Conservation (phyloP, 2,797 vertebrate genomes). For the Melanogrammus aeglefinus region DNA sequence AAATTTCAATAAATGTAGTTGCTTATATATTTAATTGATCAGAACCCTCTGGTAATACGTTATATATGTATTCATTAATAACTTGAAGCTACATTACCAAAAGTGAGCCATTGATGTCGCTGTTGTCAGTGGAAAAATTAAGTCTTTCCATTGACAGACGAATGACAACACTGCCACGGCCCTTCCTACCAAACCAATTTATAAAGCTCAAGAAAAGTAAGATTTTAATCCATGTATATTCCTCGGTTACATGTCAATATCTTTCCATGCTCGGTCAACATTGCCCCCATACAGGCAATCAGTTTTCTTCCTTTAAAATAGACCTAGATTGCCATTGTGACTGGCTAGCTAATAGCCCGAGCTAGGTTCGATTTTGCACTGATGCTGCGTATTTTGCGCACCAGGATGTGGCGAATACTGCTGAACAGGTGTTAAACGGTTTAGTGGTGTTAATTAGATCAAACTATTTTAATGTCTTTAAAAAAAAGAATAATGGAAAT, state of each 20-base stretch:
- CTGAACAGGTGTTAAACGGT: not conserved
- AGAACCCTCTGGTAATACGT: not conserved
- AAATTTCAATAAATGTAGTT: not conserved
- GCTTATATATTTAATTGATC: not conserved
- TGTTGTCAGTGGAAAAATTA: not conserved
- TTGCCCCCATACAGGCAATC: not conserved
- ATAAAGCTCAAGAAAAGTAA: conserved; percentile 57
- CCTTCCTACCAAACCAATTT: conserved; percentile 29
- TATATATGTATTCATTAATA: not conserved
- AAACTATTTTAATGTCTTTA: not conserved
- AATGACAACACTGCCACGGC: conserved; percentile 55
- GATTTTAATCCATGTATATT: conserved; percentile 1
- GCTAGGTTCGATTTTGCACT: conserved; percentile 50
- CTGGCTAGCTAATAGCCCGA: conserved; percentile 42
- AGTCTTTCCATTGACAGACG: conserved; percentile 51
- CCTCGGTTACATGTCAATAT: not conserved
- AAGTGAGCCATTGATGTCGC: conserved; percentile 11
- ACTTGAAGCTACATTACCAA: not conserved
- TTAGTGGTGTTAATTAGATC: not conserved
- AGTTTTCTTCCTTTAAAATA: not conserved
- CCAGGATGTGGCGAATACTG: not conserved
- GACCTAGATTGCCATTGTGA: not conserved
- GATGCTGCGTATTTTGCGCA: conserved; percentile 44
- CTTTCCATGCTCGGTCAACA: not conserved
- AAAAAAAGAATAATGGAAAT: not conserved